Conservation (phyloP, 1,140 invertebrate genomes). For the Eriosoma lanigerum region DNA sequence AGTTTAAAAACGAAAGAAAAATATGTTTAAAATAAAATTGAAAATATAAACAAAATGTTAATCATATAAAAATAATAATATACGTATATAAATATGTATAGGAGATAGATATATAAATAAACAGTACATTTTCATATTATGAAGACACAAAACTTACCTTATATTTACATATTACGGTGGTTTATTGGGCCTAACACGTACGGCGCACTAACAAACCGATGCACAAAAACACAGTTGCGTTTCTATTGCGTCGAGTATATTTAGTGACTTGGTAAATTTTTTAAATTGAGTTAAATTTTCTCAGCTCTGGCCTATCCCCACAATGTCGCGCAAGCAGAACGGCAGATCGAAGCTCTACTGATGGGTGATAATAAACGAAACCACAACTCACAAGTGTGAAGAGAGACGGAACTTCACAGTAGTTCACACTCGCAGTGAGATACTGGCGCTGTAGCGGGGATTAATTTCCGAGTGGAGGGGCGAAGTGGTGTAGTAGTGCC, state of each 20-base stretch:
- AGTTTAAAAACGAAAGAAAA: neutral
- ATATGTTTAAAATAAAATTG: neutral
- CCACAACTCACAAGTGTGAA: neutral
- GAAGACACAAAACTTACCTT: conserved; percentile 28
- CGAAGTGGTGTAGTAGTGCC: neutral
- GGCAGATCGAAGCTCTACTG: conserved; percentile 32
- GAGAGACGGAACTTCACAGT: conserved; percentile 2
- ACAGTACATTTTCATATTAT: neutral
- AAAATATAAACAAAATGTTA: neutral
- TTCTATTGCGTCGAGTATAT: conserved; percentile 48
- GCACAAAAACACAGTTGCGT: conserved; percentile 28
- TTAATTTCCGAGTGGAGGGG: neutral
- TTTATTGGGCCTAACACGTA: conserved; percentile 24
- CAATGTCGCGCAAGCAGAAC: conserved; percentile 4
- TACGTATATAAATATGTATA: neutral
- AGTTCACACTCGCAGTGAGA: neutral
- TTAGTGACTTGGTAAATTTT: conserved; percentile 42
- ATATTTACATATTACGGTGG: conserved; percentile 39
- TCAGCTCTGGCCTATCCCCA: conserved; percentile 47
- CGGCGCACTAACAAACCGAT: conserved; percentile 37
- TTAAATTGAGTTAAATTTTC: conserved; percentile 49
- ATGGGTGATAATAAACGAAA: neutral
- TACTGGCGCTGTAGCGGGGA: neutral
- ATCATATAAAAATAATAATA: neutral
- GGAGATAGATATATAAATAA: neutral